Percentiles rank a stretch among this genome's conserved stretches.
phyloP scores from a whole-genome alignment of 2,888 invertebrate genomes.

The Drosophila hamatofila region DNA sequence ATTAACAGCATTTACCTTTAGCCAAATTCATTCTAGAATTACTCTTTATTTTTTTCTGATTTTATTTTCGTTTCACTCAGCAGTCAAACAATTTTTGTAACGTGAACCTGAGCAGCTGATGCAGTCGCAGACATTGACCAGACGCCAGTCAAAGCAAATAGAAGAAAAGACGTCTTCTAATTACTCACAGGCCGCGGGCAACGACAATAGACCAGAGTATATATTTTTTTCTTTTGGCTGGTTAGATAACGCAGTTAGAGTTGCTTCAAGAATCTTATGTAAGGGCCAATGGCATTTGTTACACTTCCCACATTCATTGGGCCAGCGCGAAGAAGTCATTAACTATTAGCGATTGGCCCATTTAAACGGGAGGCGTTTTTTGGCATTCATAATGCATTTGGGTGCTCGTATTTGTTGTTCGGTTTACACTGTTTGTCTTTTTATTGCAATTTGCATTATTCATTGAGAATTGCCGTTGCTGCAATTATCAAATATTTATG shows the following conservation, averaged over 20 bases:
- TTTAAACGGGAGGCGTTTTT: slow-evolving; percentile 14
- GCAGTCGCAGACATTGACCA: slow-evolving; percentile 40
- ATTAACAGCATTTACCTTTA: neutral
- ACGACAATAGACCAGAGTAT: slow-evolving; percentile 1
- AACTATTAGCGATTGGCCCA: slow-evolving; percentile 45
- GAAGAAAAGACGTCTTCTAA: slow-evolving; percentile 22
- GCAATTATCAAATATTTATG: slow-evolving; percentile 50
- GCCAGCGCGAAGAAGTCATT: slow-evolving; percentile 16
- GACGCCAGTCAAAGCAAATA: slow-evolving; percentile 32
- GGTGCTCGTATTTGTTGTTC: slow-evolving; percentile 6
- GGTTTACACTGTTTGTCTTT: neutral
- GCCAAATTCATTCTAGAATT: neutral
- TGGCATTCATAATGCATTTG: slow-evolving; percentile 18
- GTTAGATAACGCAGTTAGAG: neutral
- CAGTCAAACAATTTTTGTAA: slow-evolving; percentile 55
- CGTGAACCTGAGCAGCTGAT: slow-evolving; percentile 53
- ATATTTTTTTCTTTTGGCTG: neutral
- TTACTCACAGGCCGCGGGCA: slow-evolving; percentile 26
- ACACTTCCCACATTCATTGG: slow-evolving; percentile 48
- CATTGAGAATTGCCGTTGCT: slow-evolving; percentile 22
- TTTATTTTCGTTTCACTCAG: slow-evolving; percentile 28
- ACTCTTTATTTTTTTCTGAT: neutral
- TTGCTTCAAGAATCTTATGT: neutral
- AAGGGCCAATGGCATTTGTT: slow-evolving; percentile 28
- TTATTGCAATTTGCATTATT: slow-evolving; percentile 43